Percentiles rank a stretch among this genome's conserved stretches.
Conservation (phyloP, 1,140 invertebrate genomes). For the Oreohelix idahoensis region DNA sequence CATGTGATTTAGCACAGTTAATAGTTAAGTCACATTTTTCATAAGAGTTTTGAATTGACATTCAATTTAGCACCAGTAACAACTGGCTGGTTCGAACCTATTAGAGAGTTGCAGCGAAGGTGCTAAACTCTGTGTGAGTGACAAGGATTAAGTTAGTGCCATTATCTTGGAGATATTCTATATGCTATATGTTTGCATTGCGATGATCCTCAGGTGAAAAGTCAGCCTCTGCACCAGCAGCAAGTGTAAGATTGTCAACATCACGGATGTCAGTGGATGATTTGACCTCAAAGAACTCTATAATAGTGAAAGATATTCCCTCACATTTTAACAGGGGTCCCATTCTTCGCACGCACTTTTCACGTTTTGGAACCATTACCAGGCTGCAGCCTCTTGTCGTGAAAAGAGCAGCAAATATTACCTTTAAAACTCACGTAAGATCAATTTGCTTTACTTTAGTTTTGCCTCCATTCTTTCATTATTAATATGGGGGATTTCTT, state of each 20-base stretch:
- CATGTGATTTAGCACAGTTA: too few relatives aligned
- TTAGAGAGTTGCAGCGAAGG: too few relatives aligned
- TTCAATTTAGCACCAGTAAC: too few relatives aligned
- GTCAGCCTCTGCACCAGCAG: background rate
- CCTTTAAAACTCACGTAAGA: conserved; percentile 68
- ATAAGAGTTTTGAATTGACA: too few relatives aligned
- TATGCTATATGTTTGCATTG: background rate
- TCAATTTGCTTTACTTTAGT: background rate
- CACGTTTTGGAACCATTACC: conserved; percentile 59
- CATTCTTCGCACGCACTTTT: conserved; percentile 60
- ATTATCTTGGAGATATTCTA: too few relatives aligned
- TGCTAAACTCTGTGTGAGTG: too few relatives aligned
- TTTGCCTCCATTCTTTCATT: background rate
- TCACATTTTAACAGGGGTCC: conserved; percentile 55
- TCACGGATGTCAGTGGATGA: conserved; percentile 47
- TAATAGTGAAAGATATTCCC: conserved; percentile 61
- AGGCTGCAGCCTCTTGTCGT: conserved; percentile 52
- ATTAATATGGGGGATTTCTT: too few relatives aligned
- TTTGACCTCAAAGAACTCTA: conserved; percentile 48
- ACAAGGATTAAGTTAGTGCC: too few relatives aligned
- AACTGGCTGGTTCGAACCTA: too few relatives aligned
- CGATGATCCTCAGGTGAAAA: conserved; percentile 12
- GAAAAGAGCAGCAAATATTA: conserved; percentile 58
- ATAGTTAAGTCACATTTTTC: too few relatives aligned
- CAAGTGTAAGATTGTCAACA: background rate